These are phyloP conservation scores for Corella eumyota DNA, from an alignment of 23 tunicate species.

Conservation along the genomic window DNA sequence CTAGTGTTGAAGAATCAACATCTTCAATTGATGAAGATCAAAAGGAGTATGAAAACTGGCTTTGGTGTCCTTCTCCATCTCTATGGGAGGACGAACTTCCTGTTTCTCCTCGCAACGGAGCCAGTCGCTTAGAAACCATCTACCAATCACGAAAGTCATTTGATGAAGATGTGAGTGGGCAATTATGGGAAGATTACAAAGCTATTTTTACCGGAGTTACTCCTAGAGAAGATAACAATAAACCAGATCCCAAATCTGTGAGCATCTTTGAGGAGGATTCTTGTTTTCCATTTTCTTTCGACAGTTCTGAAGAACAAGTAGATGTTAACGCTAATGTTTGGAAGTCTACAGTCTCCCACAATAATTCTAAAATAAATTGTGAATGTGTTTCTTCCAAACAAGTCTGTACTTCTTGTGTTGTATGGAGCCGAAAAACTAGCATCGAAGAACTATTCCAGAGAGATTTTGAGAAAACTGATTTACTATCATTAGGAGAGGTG, in stretches of 20 bases:
- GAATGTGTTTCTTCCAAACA: no score
- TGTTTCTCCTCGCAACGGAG: constrained; percentile 11
- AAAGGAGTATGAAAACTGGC: constrained; percentile 49
- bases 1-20: constrained; percentile 11
- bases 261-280: no score
- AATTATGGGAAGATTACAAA: constrained; percentile 60
- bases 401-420: no score
- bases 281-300: no score
- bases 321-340: no score
- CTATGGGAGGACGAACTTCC: constrained; percentile 83
- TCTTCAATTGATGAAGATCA: background rate
- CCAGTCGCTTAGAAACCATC: constrained; percentile 69
- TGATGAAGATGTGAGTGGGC: constrained; percentile 18
- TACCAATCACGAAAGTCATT: constrained; percentile 28
- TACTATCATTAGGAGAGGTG: no score
- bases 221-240: background rate
- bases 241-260: background rate
- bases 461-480: no score
- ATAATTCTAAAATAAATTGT: no score
- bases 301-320: no score
- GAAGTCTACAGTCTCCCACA: no score
- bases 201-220: constrained; percentile 58
- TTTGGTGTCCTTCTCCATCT: constrained; percentile 83
- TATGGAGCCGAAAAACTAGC: no score
- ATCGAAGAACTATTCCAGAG: no score